Base-by-base conservation (phyloP, 2,113 vertebrate species). In the Colius striatus region DNA sequence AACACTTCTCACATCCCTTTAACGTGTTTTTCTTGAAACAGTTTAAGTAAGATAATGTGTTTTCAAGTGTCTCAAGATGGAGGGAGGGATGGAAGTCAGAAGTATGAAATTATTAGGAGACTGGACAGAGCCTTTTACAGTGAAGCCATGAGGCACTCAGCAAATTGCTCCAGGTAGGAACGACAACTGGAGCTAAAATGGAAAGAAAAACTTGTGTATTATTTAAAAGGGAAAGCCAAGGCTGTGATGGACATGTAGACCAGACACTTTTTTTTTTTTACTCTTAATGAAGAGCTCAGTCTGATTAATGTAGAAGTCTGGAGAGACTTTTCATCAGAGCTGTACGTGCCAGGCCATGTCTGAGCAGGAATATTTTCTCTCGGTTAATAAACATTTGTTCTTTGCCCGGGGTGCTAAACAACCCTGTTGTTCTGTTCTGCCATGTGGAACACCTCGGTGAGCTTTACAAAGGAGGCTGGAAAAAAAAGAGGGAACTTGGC, bases 341-440 rank as follows among this genome's bases (percentile, higher is more conserved):
- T 72, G 34, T 87, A 62, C 95, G 1, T 94, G 95, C 67, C 78
- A 90, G 87, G 75, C 92, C 96, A 79, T 76, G 91, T 86, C 89
- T 94, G 70, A 72, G 92, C 91, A 87, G 93, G 80, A 76, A 88
- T 94, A 76, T 84, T 80, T 84, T 93, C 80, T 96, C 87, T 71
- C 10, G 23, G 83, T 93, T 94, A 90, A 96, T 90, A 80, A 95
- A 90, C 84, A 70, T 93, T 92, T 87, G 82, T 87, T 92, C 77
- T 94, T 97, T 89, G 94, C 91, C 94, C 1, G 66, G 16, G 94
- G 95, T 92, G 76, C 85, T 90, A 80, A 89, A 94, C 87, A 90
- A 71, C 93, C 84, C 85, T 86, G 96, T 82, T 95, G 78, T 86
- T 95, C 81, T 95, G 63, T 87, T 77, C 91, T 1, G 0, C 66